Base-by-base conservation (phyloP, 2,113 vertebrate species). In the Semicossyphus pulcher region DNA sequence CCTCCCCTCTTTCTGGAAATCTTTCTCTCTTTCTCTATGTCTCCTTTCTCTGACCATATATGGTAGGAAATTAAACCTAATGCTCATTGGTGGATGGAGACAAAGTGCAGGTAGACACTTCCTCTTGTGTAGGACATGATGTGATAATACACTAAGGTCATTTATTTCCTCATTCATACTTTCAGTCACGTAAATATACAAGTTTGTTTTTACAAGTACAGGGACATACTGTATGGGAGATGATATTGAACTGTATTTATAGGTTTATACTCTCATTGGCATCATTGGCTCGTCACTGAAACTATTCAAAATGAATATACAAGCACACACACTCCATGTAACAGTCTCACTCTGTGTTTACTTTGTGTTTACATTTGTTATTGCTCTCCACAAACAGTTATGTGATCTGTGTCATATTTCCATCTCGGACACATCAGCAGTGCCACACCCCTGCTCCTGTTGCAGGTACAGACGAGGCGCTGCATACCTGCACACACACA, bases 41-140 rank as follows among this genome's bases (percentile, higher is more conserved):
- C 39, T 62, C 29, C 71, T 57, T 29, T 72, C 56, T 90, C 39
- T 91, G 75, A 85, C 93, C 91, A 85, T 92, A 93, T 93, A 93
- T 80, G 93, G 91, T 82, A 81, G 76, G 60, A 72, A 86, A 70
- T 59, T 69, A 53, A 70, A 49, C 12, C 20, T 32, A 79, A 76
- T 59, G 56, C 90, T 84, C 52, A 90, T 91, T 91, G 89, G 86
- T 79, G 63, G 76, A 69, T 51, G 29, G 41, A 81, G 28, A 47
- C 45, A 20, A 59, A 1, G 34, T 45, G 48, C 67, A 91, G 80
- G 76, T 78, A 85, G 49, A 64, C 15, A 11, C 49, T 47, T 69
- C n/a, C 6, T 34, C 76, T 72, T 79, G 58, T 84, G 70, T 74
- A 56, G 48, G 32, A n/a, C 7, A 14, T 63, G 16, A 25, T 42